Evolutionary conservation across 2,797 vertebrate species (phyloP).

Genomic region (Brachyalestes nurse): DNA sequence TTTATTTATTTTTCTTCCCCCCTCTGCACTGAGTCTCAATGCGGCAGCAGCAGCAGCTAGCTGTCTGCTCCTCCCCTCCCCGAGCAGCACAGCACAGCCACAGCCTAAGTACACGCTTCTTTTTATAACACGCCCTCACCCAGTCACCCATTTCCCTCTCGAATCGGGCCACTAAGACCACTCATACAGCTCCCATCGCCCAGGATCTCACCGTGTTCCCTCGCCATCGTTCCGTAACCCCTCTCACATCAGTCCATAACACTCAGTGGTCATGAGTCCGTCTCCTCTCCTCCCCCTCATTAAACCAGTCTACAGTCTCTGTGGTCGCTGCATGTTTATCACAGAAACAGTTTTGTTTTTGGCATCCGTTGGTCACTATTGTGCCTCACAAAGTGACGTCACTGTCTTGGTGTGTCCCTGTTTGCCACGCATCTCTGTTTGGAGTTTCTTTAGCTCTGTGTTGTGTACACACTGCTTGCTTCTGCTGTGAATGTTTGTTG

Average conservation of each 20-base stretch:
- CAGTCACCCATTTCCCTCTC: not conserved
- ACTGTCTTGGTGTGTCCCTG: constrained; percentile 55
- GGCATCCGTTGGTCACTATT: constrained; percentile 32
- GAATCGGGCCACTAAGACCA: not conserved
- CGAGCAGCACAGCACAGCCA: constrained; percentile 45
- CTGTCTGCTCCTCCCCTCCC: constrained; percentile 47
- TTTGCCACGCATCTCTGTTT: constrained; percentile 57
- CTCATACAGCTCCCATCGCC: constrained; percentile 13
- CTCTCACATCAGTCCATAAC: not conserved
- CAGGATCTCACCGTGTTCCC: not conserved
- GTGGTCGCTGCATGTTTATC: constrained; percentile 62
- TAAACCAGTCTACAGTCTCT: constrained; percentile 66
- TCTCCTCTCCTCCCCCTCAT: constrained; percentile 77
- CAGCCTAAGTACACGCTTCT: constrained; percentile 61
- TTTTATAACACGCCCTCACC: constrained; percentile 29
- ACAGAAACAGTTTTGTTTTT: constrained; percentile 18
- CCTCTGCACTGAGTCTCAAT: constrained; percentile 50
- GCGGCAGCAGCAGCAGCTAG: constrained; percentile 48
- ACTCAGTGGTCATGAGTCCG: constrained; percentile 14
- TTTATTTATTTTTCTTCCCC: constrained; percentile 44
- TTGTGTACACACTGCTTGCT: constrained; percentile 54
- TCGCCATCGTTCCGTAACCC: not conserved
- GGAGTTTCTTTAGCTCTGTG: constrained; percentile 44
- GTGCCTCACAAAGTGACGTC: constrained; percentile 40
- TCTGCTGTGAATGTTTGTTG: constrained; percentile 63